Conservation (phyloP, 2,888 invertebrate genomes). For the Drosophila aldrichi region DNA sequence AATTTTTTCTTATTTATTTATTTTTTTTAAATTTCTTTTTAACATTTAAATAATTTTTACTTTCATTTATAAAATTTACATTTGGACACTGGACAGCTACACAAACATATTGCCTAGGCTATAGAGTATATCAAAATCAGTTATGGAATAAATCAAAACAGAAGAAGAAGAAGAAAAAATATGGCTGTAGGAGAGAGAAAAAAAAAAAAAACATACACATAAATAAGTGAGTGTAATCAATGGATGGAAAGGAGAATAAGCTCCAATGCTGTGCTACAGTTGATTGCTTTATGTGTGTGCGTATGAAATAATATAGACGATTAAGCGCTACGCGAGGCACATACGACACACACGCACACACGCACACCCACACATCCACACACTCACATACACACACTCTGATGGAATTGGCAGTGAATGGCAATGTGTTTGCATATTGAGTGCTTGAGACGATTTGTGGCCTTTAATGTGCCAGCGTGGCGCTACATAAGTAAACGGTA, state of each 20-base stretch:
- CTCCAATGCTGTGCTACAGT: conserved; percentile 46
- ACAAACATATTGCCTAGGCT: not conserved
- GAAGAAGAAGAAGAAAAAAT: conserved; percentile 6
- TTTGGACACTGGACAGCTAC: not conserved
- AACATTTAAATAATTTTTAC: too few species aligned
- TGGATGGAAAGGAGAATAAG: conserved; percentile 43
- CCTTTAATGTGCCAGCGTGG: conserved; percentile 74
- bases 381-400: conserved; percentile 2
- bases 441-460: conserved; percentile 76
- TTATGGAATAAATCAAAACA: conserved; percentile 43
- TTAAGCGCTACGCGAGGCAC: conserved; percentile 49
- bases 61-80: not conserved
- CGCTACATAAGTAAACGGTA: conserved; percentile 69
- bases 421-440: conserved; percentile 63
- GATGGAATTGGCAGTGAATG: conserved; percentile 23
- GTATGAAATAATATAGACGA: conserved; percentile 66
- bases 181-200: conserved; percentile 22
- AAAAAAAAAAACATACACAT: conserved; percentile 53
- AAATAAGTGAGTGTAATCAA: conserved; percentile 74
- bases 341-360: conserved; percentile 23
- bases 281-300: conserved; percentile 40
- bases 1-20: too few species aligned
- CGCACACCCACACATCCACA: conserved; percentile 2
- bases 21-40: too few species aligned
- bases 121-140: conserved; percentile 33